Evolutionary conservation across 1,140 invertebrate species (phyloP).

Genomic region (Eriocheir sinensis): DNA sequence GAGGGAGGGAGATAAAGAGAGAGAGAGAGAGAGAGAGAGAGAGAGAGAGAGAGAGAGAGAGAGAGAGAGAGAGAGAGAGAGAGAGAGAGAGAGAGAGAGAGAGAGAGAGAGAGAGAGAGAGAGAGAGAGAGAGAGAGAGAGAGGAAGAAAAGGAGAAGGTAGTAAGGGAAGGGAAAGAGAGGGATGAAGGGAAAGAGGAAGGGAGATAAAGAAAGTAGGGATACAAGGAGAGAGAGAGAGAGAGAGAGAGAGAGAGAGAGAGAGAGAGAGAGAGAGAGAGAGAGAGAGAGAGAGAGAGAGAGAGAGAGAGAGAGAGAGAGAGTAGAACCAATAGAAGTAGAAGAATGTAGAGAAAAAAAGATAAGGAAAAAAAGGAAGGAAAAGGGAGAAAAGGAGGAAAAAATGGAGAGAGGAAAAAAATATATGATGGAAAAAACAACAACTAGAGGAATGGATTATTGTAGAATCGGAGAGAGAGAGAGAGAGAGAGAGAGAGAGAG

Average conservation of each 20-base stretch:
- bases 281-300: background rate
- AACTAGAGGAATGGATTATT: background rate
- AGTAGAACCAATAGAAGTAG: background rate
- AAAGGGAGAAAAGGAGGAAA: background rate
- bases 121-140: background rate
- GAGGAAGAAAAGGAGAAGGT: background rate
- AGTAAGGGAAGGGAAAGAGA: background rate
- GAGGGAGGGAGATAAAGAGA: background rate
- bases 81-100: background rate
- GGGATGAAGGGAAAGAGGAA: background rate
- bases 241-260: no score
- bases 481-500: background rate
- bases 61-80: no score
- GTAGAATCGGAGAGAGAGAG: background rate
- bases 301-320: background rate
- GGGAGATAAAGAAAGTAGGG: no score
- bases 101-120: background rate
- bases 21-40: background rate
- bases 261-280: background rate
- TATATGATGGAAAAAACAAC: background rate
- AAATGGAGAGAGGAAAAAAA: background rate
- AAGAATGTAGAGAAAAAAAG: background rate
- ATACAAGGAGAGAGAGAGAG: no score
- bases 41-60: conserved; percentile 1
- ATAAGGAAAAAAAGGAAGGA: background rate